Evolutionary conservation across 2,888 invertebrate species (phyloP), one percentile per base, ranked within the genome.

Genomic region (Drosophila crucigera): DNA sequence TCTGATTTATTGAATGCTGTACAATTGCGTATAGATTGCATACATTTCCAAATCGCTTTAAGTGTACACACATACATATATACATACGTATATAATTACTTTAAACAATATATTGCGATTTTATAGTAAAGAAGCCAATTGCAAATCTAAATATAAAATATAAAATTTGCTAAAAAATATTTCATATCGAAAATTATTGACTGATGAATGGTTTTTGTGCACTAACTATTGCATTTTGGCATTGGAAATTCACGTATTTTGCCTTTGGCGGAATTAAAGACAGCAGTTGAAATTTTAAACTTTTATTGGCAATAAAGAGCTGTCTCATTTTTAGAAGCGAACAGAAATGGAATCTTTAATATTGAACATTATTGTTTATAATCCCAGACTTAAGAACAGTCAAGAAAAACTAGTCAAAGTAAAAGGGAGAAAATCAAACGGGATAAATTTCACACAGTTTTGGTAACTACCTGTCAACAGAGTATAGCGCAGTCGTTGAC

Each of bases 1-100:
- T 52, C 39, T 47, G 47, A 31, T 59, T 59, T 54, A 39, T 55
- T 50, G 41, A 39, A 35, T 19, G 33, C 11, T 41, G 11, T 22
- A 16, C 22, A 47, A 25, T 25, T 25, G 22, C 22, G 4, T 4
- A 16, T 25, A 25, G 35, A 19, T 28, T 55, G 28, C 11, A 10
- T 28, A 41, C 28, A 58, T 39, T 52, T 43, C 28, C 11, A 14
- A 52, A 47, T 53, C 31, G 28, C 28, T 41, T 28, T 22, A 33
- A 22, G 14, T 53, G 6, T 14, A 4, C n/a, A 30, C 22, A n/a
- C n/a, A 16, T 28, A 28, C 11, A 47, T 14, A 53, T 16, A 53
- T 37, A 6, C 6, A 11, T n/a, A 37, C 31, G n/a, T 39, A 30
- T 16, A 7, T 58, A 56, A 56, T 33, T 30, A 33, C 14, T 16